Percentiles rank a stretch among this genome's conserved stretches.
Evolutionary conservation across 2,888 invertebrate genomes (phyloP).

Genomic region (Epirrhoe alternata): DNA sequence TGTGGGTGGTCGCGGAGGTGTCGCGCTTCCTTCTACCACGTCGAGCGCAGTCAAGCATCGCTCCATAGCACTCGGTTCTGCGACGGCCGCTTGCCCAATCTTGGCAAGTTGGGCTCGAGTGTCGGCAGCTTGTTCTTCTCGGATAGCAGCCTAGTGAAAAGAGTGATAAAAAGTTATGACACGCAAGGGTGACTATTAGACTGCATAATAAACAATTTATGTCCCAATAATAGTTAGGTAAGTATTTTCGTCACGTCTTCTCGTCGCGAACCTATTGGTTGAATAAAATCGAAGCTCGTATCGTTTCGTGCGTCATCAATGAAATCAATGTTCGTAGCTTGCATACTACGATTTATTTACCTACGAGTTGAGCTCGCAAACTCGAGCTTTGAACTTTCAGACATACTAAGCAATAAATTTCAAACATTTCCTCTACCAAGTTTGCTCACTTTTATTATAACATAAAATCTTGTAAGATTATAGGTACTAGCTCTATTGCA

Average conservation of each 20-base stretch:
- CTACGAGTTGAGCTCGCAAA: not conserved
- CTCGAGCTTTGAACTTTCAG: constrained; percentile 6
- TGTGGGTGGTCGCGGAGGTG: constrained; percentile 65
- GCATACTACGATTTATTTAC: constrained; percentile 8
- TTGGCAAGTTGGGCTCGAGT: constrained; percentile 66
- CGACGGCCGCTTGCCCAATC: constrained; percentile 74
- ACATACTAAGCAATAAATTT: constrained; percentile 20
- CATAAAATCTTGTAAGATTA: constrained; percentile 22
- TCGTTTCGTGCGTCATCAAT: constrained; percentile 2
- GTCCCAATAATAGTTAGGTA: too few species aligned
- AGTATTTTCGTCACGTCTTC: too few species aligned
- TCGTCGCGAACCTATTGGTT: too few species aligned
- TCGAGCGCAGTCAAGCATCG: constrained; percentile 71
- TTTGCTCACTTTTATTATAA: constrained; percentile 18
- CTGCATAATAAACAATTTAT: too few species aligned
- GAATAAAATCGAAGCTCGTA: not conserved
- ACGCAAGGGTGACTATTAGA: too few species aligned
- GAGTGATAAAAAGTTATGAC: not conserved
- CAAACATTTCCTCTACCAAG: constrained; percentile 18
- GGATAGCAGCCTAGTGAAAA: constrained; percentile 60
- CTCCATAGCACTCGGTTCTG: constrained; percentile 73
- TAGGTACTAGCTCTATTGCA: constrained; percentile 10
- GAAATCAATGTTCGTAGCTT: constrained; percentile 6
- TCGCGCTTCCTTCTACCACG: constrained; percentile 73
- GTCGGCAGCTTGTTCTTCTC: constrained; percentile 67